These are phyloP conservation scores for Meriones unguiculatus DNA, from an alignment of 2,113 vertebrate genomes.

Conservation along the genomic window DNA sequence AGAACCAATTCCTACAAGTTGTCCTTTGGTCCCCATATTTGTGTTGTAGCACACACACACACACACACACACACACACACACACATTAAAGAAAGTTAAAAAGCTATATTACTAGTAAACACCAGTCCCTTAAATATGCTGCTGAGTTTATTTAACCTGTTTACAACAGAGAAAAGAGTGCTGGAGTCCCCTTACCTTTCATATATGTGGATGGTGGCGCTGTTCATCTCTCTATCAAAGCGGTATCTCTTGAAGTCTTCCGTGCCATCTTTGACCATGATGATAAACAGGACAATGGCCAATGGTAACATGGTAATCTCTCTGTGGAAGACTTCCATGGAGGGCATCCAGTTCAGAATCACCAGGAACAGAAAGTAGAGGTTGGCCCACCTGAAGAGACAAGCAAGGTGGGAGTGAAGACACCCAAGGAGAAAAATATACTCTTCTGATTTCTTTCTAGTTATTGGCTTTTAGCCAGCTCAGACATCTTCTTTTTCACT, in stretches of 20 bases:
- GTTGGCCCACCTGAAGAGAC: constrained; percentile 86
- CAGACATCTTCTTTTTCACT: background rate
- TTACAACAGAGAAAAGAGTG: background rate
- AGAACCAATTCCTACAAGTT: background rate
- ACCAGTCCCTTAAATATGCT: background rate
- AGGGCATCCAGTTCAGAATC: constrained; percentile 88
- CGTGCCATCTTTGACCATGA: constrained; percentile 85
- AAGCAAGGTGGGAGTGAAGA: constrained; percentile 38
- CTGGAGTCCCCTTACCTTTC: constrained; percentile 82
- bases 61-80: background rate
- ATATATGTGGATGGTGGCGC: constrained; percentile 82
- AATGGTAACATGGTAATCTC: constrained; percentile 88
- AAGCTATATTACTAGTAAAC: background rate
- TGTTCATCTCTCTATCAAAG: constrained; percentile 86
- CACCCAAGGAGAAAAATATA: background rate
- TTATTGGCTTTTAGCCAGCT: background rate
- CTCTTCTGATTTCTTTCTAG: background rate
- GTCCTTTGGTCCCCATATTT: background rate
- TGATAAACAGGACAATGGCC: constrained; percentile 83
- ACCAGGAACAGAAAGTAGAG: constrained; percentile 88
- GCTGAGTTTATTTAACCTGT: background rate
- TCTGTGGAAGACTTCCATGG: constrained; percentile 87
- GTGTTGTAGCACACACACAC: background rate
- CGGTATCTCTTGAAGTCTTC: constrained; percentile 87
- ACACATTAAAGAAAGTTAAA: background rate